Base-by-base conservation (phyloP, 2,113 vertebrate genomes). In the Aramus guarauna region DNA sequence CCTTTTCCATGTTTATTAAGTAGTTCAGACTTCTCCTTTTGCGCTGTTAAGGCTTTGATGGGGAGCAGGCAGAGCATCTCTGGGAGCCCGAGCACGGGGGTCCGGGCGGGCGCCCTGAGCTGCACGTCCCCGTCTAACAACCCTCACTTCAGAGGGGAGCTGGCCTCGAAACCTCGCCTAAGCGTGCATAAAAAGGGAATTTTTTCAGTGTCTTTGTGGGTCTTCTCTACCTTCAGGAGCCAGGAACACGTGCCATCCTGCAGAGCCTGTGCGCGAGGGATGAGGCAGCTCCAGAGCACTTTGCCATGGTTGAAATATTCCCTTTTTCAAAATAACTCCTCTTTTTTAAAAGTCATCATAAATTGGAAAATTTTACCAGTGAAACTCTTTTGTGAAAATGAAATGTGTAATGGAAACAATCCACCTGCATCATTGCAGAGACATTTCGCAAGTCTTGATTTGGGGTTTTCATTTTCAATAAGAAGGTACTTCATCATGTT, bases 21-120 rank as follows among this genome's bases (percentile, higher is more conserved):
- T 5, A 30, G 79, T 10, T 58, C 45, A 8, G 72, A 3, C 45
- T n/a, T 67, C 30, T 39, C 26, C n/a, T 50, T 47, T 24, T 0
- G 1, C 5, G 4, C 22, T 15, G 66, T 6, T 9, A 11, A 6
- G 0, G 1, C 53, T n/a, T 16, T 0, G 3, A 22, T 30, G 26
- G 0, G 0, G 67, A 52, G 85, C 24, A 39, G 39, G 53, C 5
- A 3, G 81, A 69, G 53, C 36, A 2, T 11, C 41, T 9, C 55
- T 0, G 15, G 37, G 56, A 60, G 16, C 45, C 55, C 5, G 50
- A 14, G 78, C 3, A 1, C 3, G 3, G 52, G 62, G 52, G 7
- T 2, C 26, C 0, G 0, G 64, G 1, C 0, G 21, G 64, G 45
- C 60, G 21, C 66, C 53, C 26, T 0, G 5, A 19, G 34, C 71